Evolutionary conservation across 2,888 invertebrate genomes (phyloP).

Genomic region (Eupithecia subfuscata): DNA sequence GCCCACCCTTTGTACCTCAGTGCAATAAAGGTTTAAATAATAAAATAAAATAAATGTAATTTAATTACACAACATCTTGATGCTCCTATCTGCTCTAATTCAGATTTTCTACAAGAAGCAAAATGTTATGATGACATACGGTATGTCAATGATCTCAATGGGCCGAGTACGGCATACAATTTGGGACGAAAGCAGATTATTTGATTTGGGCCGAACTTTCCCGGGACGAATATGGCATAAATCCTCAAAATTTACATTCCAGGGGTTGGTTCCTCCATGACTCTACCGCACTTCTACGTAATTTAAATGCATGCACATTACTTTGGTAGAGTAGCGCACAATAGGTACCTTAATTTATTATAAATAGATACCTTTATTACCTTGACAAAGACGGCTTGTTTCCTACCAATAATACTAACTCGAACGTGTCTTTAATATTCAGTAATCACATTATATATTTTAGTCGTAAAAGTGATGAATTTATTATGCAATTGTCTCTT

Average conservation of each 20-base stretch:
- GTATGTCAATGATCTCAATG: background rate
- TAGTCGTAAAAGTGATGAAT: conserved; percentile 1
- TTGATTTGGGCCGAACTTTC: too few species aligned
- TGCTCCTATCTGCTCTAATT: background rate
- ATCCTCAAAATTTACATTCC: conserved; percentile 18
- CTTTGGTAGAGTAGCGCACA: conserved; percentile 56
- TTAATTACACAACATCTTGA: background rate
- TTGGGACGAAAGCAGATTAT: too few species aligned
- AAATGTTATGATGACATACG: background rate
- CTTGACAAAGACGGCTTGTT: conserved; percentile 47
- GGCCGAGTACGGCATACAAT: too few species aligned
- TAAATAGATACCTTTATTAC: conserved; percentile 64
- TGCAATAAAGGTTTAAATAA: too few species aligned
- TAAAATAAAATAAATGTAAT: too few species aligned
- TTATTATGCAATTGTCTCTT: conserved; percentile 21
- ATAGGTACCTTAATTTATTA: conserved; percentile 67
- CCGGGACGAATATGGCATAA: too few species aligned
- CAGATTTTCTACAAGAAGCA: background rate
- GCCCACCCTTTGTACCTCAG: too few species aligned
- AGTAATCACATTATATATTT: conserved; percentile 15
- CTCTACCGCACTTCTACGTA: conserved; percentile 68
- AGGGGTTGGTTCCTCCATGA: conserved; percentile 18
- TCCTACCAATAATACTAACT: conserved; percentile 42
- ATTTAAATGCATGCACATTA: conserved; percentile 78
- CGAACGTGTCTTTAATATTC: conserved; percentile 27